phyloP scores from a whole-genome alignment of 2,113 vertebrate species.

The Ahaetulla prasina region DNA sequence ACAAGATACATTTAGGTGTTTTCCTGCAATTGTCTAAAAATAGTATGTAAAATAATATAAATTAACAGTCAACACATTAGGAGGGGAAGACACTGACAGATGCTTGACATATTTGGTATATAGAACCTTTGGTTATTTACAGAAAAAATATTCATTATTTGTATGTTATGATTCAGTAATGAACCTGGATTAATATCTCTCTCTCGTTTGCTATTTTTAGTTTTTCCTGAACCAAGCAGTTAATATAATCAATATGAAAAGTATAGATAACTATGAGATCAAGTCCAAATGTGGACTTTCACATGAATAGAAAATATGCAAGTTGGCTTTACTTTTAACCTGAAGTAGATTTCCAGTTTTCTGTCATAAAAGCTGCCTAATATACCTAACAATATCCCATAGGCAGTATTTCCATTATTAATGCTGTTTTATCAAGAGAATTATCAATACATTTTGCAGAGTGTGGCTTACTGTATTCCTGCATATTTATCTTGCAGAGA shows the following conservation, averaged over 20 bases:
- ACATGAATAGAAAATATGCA: background rate
- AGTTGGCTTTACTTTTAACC: background rate
- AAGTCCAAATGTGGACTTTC: background rate
- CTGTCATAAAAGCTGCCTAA: background rate
- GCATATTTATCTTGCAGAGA: background rate
- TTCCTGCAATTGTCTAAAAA: background rate
- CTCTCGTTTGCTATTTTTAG: background rate
- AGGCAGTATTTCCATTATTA: background rate
- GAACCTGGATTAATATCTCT: background rate
- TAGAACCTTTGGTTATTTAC: background rate
- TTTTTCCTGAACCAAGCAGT: background rate
- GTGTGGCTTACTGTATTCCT: background rate
- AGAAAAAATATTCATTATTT: background rate
- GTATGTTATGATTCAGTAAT: background rate
- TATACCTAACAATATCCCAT: background rate
- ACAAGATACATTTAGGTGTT: background rate
- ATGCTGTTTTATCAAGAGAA: background rate
- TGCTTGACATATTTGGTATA: background rate
- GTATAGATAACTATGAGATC: background rate
- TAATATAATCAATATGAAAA: background rate
- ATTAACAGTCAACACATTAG: background rate
- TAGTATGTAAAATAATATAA: background rate
- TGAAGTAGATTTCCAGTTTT: background rate
- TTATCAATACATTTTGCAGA: background rate
- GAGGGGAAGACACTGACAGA: background rate